phyloP scores from a whole-genome alignment of 2,888 invertebrate genomes.

The Malthinus seriepunctatus region DNA sequence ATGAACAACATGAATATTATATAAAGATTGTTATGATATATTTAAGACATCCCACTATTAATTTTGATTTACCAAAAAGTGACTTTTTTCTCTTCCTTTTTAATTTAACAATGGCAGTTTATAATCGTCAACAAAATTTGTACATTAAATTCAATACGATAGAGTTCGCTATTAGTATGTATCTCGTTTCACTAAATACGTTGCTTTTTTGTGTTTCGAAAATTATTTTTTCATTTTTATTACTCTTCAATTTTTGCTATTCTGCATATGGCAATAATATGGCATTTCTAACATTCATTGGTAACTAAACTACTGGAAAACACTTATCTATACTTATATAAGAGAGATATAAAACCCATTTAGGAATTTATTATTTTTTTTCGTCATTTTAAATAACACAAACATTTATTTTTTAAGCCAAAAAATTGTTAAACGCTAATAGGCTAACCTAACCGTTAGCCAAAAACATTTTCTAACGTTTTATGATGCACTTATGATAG shows the following conservation, averaged over 20 bases:
- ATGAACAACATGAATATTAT: conserved; percentile 38
- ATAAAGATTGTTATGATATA: conserved; percentile 36
- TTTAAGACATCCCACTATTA: conserved; percentile 28
- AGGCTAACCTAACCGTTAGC: conserved; percentile 11
- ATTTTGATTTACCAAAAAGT: conserved; percentile 28
- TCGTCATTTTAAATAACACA: conserved; percentile 25
- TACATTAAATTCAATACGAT: conserved; percentile 3
- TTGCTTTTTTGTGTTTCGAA: conserved; percentile 28
- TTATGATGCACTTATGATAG: conserved; percentile 24
- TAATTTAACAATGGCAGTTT: conserved; percentile 25
- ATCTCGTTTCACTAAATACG: conserved; percentile 5
- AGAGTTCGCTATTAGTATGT: no score
- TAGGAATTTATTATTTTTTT: conserved; percentile 30
- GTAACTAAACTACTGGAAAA: conserved; percentile 40
- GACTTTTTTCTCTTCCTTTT: not conserved
- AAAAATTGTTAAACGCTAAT: conserved; percentile 27
- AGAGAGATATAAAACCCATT: conserved; percentile 36
- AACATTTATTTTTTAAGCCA: conserved; percentile 26
- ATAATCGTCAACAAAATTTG: conserved; percentile 11
- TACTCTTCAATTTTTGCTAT: conserved; percentile 32
- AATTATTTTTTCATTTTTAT: conserved; percentile 14
- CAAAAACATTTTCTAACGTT: conserved; percentile 23
- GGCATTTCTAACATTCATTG: conserved; percentile 37
- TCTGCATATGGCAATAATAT: conserved; percentile 48
- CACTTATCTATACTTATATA: conserved; percentile 38